Evolutionary conservation across 2,888 invertebrate species (phyloP).

Genomic region (Drosophila atripex): DNA sequence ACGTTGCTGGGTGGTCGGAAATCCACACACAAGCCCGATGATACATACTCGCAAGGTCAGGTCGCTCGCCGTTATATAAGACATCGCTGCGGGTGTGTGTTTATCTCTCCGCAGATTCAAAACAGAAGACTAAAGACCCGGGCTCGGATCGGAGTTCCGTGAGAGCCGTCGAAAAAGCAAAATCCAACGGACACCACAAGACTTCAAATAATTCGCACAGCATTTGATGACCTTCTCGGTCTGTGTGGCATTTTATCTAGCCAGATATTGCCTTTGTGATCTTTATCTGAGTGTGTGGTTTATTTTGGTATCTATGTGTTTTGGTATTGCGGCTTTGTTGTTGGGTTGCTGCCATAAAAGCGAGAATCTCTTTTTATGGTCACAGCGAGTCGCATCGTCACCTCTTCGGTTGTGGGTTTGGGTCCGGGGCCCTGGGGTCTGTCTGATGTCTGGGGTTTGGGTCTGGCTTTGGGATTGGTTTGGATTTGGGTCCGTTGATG

Average conservation of each 20-base stretch:
- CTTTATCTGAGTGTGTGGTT: constrained; percentile 80
- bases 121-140: constrained; percentile 24
- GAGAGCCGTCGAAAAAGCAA: constrained; percentile 48
- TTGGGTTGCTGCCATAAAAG: constrained; percentile 64
- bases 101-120: constrained; percentile 31
- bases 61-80: constrained; percentile 39
- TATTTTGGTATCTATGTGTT: constrained; percentile 63
- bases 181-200: not conserved
- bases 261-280: constrained; percentile 82
- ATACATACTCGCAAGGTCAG: constrained; percentile 56
- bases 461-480: constrained; percentile 19
- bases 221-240: constrained; percentile 70
- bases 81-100: constrained; percentile 66
- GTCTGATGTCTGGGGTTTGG: constrained; percentile 12
- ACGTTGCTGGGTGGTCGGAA: constrained; percentile 39
- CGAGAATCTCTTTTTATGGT: constrained; percentile 75
- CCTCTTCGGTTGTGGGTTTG: constrained; percentile 31
- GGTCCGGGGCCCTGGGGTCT: constrained; percentile 7
- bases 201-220: constrained; percentile 68
- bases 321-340: constrained; percentile 5
- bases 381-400: constrained; percentile 73
- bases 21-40: constrained; percentile 8
- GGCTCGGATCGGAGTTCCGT: constrained; percentile 57
- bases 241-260: constrained; percentile 80
- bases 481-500: constrained; percentile 39